phyloP scores from a whole-genome alignment of 2,888 invertebrate genomes.

The Schizotus pectinicornis region DNA sequence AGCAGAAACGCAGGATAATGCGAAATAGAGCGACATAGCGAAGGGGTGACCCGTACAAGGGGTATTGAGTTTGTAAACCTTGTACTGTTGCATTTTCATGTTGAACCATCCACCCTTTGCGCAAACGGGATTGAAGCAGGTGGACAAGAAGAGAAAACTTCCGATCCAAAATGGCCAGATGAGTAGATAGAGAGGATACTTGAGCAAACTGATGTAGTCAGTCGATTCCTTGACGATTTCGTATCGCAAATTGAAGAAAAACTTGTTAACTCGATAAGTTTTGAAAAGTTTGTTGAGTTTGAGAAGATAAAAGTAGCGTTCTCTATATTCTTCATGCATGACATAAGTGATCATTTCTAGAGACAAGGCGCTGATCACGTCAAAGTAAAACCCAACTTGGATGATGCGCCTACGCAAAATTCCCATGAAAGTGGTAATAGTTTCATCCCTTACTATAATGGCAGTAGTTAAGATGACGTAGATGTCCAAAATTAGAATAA shows the following conservation, averaged over 20 bases:
- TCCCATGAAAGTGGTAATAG: slow-evolving; percentile 47
- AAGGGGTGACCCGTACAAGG: slow-evolving; percentile 46
- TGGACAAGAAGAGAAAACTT: slow-evolving; percentile 61
- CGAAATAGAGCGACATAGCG: slow-evolving; percentile 60
- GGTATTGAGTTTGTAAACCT: slow-evolving; percentile 16
- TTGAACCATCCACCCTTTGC: slow-evolving; percentile 61
- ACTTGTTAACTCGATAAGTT: slow-evolving; percentile 60
- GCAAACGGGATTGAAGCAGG: slow-evolving; percentile 62
- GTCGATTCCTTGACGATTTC: slow-evolving; percentile 43
- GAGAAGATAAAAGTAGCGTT: slow-evolving; percentile 60
- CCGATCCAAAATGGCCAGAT: slow-evolving; percentile 63
- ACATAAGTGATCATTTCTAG: slow-evolving; percentile 57
- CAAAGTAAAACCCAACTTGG: slow-evolving; percentile 62
- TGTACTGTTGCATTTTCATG: slow-evolving; percentile 27
- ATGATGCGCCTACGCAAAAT: slow-evolving; percentile 60
- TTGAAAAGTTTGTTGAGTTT: slow-evolving; percentile 64
- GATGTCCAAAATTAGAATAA: slow-evolving; percentile 59
- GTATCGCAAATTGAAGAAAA: slow-evolving; percentile 60
- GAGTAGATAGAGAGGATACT: slow-evolving; percentile 60
- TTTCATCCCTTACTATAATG: slow-evolving; percentile 59
- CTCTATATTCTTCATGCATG: slow-evolving; percentile 49
- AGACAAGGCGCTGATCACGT: slow-evolving; percentile 61
- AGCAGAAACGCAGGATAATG: slow-evolving; percentile 58
- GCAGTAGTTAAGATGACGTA: slow-evolving; percentile 59
- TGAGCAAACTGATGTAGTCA: slow-evolving; percentile 45